Conservation (phyloP, 2,797 vertebrate species). For the Crocidura indochinensis region DNA sequence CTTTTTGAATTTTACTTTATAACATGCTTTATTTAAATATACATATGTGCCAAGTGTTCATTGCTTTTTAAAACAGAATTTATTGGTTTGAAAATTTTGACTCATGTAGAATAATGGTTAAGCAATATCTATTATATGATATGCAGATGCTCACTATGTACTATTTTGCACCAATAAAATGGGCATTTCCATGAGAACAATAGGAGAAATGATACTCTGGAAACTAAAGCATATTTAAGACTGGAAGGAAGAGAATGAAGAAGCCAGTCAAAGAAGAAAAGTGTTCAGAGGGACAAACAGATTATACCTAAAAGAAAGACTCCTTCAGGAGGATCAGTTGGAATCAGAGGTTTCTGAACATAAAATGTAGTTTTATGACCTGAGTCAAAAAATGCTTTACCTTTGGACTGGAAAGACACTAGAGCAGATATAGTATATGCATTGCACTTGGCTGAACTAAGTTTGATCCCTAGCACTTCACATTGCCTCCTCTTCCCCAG, state of each 20-base stretch:
- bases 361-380: not conserved
- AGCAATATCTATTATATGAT: not conserved
- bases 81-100: constrained; percentile 40
- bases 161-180: constrained; percentile 45
- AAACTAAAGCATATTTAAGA: not conserved
- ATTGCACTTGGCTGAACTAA: too few relatives aligned
- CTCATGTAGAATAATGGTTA: constrained; percentile 13
- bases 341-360: not conserved
- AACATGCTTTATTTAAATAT: constrained; percentile 5
- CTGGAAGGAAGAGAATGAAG: not conserved
- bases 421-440: too few relatives aligned
- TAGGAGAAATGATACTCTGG: not conserved
- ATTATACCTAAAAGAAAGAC: not conserved
- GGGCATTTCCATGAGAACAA: not conserved
- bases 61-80: constrained; percentile 35
- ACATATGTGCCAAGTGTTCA: not conserved
- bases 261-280: not conserved
- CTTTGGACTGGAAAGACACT: too few relatives aligned
- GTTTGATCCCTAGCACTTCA: too few relatives aligned
- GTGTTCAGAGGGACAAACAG: not conserved
- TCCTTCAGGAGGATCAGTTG: not conserved
- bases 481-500: too few relatives aligned
- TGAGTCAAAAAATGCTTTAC: not conserved
- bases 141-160: not conserved
- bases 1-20: constrained; percentile 46